Percentiles rank a stretch among this genome's conserved stretches.
Evolutionary conservation across 53 echinoderm and acorn worm species (phyloP).

Genomic region (Holothuria scabra): DNA sequence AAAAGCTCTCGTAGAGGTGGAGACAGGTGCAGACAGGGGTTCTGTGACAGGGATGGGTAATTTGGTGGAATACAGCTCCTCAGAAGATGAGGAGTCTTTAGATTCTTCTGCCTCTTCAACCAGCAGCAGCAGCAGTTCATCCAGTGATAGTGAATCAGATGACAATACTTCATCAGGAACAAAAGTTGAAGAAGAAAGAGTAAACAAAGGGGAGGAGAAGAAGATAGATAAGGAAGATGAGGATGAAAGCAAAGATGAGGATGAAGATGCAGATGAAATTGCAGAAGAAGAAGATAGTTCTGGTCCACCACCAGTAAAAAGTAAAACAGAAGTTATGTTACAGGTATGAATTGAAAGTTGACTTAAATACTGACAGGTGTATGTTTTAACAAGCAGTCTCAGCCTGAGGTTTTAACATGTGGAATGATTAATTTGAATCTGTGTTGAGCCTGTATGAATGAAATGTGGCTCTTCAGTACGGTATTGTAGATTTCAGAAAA

Average conservation of each 20-base stretch:
- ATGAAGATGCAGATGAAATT: background rate
- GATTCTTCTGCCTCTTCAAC: conserved; percentile 12
- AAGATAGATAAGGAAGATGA: background rate
- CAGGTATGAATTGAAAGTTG: background rate
- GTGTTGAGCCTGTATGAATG: no score
- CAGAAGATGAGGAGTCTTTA: conserved; percentile 1
- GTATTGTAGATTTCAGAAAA: no score
- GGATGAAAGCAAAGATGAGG: background rate
- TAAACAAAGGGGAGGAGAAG: background rate
- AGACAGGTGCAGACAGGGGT: conserved; percentile 32
- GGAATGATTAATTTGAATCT: no score
- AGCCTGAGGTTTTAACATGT: no score
- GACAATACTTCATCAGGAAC: background rate
- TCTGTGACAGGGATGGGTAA: conserved; percentile 40
- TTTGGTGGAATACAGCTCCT: conserved; percentile 40
- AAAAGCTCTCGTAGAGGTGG: conserved; percentile 48
- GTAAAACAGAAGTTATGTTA: conserved; percentile 16
- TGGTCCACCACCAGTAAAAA: conserved; percentile 1
- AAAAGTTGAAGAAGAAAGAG: background rate
- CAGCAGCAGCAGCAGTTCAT: background rate
- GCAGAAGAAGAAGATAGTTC: background rate
- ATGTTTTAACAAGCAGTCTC: no score
- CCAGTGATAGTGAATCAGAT: conserved; percentile 52
- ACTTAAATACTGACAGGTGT: no score
- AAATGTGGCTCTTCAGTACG: no score